phyloP scores from a whole-genome alignment of 1,140 invertebrate genomes.

The Drosophila kurseongensis region DNA sequence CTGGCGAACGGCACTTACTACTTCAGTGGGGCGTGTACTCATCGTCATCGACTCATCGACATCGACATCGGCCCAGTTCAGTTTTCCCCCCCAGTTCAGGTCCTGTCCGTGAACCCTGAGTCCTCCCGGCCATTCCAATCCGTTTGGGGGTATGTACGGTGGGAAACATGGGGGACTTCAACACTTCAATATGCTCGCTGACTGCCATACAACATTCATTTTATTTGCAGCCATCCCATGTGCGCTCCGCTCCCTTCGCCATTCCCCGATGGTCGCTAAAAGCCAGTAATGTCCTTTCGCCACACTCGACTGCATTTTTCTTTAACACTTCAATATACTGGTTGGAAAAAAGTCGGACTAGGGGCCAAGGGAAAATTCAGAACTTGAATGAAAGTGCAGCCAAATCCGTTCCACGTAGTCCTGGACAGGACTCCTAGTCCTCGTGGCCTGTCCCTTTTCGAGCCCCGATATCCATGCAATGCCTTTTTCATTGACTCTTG shows the following conservation, averaged over 20 bases:
- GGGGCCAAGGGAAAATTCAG: constrained; percentile 61
- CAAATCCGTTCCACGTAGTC: constrained; percentile 61
- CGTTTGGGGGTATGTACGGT: background rate
- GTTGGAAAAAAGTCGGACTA: constrained; percentile 28
- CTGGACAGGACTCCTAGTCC: constrained; percentile 22
- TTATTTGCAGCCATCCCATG: constrained; percentile 69
- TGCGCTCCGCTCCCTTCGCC: constrained; percentile 28
- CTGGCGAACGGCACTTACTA: constrained; percentile 81
- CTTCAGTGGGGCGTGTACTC: constrained; percentile 77
- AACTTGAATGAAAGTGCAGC: constrained; percentile 63
- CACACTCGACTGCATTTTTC: constrained; percentile 82
- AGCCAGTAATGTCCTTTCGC: constrained; percentile 82
- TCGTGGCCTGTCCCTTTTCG: background rate
- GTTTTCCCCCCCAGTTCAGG: constrained; percentile 24
- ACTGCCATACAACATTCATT: constrained; percentile 77
- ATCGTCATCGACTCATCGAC: constrained; percentile 71
- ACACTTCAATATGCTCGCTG: constrained; percentile 80
- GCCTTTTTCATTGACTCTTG: constrained; percentile 64
- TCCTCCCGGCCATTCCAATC: constrained; percentile 4
- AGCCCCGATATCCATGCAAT: constrained; percentile 61
- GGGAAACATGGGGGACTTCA: constrained; percentile 57
- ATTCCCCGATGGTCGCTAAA: constrained; percentile 63
- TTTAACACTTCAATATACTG: constrained; percentile 82
- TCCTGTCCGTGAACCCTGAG: constrained; percentile 37
- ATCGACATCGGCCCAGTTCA: constrained; percentile 32